These are phyloP conservation scores for Torymus texanus DNA, from an alignment of 2,888 invertebrate genomes.

Conservation along the genomic window DNA sequence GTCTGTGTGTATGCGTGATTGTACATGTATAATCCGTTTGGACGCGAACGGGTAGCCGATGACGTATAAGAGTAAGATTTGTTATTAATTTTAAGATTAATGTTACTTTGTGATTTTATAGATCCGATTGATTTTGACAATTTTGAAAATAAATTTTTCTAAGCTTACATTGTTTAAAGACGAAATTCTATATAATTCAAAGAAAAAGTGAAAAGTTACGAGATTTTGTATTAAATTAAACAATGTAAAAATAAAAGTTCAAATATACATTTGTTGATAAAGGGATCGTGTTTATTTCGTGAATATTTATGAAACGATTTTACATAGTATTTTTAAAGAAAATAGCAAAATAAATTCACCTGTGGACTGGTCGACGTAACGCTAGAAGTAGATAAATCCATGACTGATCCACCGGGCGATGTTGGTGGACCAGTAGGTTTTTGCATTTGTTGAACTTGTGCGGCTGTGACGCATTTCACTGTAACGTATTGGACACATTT, in stretches of 20 bases:
- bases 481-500: constrained; percentile 65
- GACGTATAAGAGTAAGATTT: too few relatives aligned
- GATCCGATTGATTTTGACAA: too few relatives aligned
- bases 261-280: too few relatives aligned
- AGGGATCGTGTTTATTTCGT: background rate
- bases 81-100: too few relatives aligned
- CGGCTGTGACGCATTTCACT: constrained; percentile 88
- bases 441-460: constrained; percentile 80
- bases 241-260: too few relatives aligned
- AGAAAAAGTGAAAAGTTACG: too few relatives aligned
- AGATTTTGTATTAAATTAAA: too few relatives aligned
- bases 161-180: too few relatives aligned
- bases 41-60: background rate
- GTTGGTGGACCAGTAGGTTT: constrained; percentile 80
- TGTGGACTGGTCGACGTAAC: constrained; percentile 90
- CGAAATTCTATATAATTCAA: too few relatives aligned
- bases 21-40: constrained; percentile 27
- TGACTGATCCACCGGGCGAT: constrained; percentile 86
- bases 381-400: constrained; percentile 91
- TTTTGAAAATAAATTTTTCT: too few relatives aligned
- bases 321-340: constrained; percentile 19
- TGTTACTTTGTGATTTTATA: too few relatives aligned
- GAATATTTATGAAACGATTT: background rate
- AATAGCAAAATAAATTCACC: constrained; percentile 75
- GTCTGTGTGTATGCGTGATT: too few relatives aligned